phyloP scores from a whole-genome alignment of 2,113 vertebrate genomes.

The Oreochromis niloticus region DNA sequence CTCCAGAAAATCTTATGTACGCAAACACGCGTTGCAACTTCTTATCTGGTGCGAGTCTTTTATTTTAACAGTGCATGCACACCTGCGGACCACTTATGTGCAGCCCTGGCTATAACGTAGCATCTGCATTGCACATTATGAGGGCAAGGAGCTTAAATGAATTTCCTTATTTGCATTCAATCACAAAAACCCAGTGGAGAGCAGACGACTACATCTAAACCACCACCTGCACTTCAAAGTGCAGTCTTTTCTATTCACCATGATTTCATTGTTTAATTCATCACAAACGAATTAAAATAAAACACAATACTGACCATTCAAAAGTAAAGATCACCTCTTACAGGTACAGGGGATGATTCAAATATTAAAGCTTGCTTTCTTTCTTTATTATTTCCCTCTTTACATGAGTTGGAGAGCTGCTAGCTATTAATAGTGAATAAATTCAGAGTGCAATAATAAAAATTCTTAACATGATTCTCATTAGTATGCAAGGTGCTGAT shows the following conservation, averaged over 20 bases:
- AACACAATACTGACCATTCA: neutral
- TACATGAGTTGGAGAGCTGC: constrained; percentile 17
- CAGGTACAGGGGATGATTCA: neutral
- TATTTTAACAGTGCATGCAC: too few species aligned
- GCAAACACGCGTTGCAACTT: too few species aligned
- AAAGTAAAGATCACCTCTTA: constrained; percentile 20
- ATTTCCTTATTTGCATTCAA: neutral
- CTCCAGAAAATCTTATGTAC: too few species aligned
- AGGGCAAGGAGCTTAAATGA: neutral
- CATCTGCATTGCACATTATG: neutral
- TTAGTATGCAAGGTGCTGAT: constrained; percentile 51
- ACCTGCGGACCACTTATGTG: too few species aligned
- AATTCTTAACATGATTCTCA: constrained; percentile 26
- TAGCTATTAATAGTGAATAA: constrained; percentile 32
- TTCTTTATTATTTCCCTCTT: neutral
- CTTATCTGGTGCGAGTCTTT: too few species aligned
- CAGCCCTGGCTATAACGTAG: neutral
- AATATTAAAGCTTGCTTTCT: neutral
- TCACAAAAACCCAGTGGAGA: neutral
- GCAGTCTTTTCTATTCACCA: neutral
- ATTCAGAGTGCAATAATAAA: constrained; percentile 27
- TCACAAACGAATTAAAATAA: neutral
- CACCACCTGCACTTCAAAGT: neutral
- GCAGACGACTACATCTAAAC: neutral
- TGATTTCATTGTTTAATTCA: neutral